Evolutionary conservation across 2,888 invertebrate species (phyloP).

Genomic region (Steinernema scapterisci): DNA sequence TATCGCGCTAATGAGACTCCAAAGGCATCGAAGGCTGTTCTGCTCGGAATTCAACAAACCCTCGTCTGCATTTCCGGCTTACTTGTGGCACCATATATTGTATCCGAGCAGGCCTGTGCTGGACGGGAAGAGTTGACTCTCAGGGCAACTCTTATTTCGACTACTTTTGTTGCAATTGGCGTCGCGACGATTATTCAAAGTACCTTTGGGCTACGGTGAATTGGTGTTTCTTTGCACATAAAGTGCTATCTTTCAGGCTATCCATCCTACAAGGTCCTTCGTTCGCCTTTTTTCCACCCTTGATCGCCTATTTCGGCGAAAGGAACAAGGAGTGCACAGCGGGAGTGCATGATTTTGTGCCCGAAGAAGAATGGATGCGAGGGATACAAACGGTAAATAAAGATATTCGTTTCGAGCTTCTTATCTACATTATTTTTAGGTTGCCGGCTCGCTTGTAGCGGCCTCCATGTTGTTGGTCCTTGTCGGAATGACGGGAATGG

Average conservation of each 20-base stretch:
- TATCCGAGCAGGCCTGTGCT: slow-evolving; percentile 55
- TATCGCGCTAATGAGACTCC: too few species aligned
- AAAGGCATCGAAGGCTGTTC: slow-evolving; percentile 40
- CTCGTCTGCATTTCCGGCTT: slow-evolving; percentile 61
- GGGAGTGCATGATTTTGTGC: slow-evolving; percentile 47
- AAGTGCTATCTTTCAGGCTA: too few species aligned
- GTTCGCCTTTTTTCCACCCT: slow-evolving; percentile 61
- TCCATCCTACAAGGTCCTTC: slow-evolving; percentile 60
- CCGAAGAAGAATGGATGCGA: slow-evolving; percentile 49
- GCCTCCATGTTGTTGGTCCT: slow-evolving; percentile 60
- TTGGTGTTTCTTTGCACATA: too few species aligned
- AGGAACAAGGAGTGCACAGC: slow-evolving; percentile 48
- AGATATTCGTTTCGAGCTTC: neutral
- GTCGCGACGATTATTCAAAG: slow-evolving; percentile 59
- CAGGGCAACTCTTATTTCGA: slow-evolving; percentile 57
- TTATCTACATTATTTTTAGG: slow-evolving; percentile 46
- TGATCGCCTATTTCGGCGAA: slow-evolving; percentile 54
- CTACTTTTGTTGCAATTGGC: slow-evolving; percentile 59
- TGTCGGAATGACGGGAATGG: slow-evolving; percentile 59
- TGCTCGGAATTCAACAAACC: slow-evolving; percentile 53
- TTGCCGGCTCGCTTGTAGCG: slow-evolving; percentile 56
- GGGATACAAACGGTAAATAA: slow-evolving; percentile 39
- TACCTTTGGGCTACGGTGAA: slow-evolving; percentile 56
- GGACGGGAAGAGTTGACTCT: slow-evolving; percentile 54
- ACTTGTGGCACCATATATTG: slow-evolving; percentile 56